Base-by-base conservation (phyloP, 92 coral and sea anemone species). In the Palythoa heliodiscus region DNA sequence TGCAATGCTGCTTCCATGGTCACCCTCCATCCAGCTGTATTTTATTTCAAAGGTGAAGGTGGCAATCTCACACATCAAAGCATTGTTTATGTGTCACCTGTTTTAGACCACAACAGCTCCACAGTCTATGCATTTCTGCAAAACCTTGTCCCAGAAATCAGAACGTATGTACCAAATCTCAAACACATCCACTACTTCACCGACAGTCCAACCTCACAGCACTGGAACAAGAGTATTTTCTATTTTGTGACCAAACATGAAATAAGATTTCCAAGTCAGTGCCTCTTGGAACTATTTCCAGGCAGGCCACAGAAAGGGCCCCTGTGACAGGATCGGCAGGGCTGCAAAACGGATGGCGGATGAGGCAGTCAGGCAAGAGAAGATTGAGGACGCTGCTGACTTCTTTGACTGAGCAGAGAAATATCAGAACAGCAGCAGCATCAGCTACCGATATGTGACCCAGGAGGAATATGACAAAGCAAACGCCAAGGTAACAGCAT, bases 1-100 rank as follows among this genome's bases (percentile, higher is more conserved):
- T 91, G 91, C 88, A 85, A 91, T 48, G 79, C 89, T 4, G 23
- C 48, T 70, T 75, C 87, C 23, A 90, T 90, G 93, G 93, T 87
- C 24, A 90, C 86, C 11, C 90, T 87, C 22, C 88, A 87, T 71
- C 90, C 93, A 17, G 89, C 60, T 22, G 91, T 91, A 40, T 86
- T 86, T 2, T 90, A 87, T 23, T 91, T 58, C 52, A 52, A 23
- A 10, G 70, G 53, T 29, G 82, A 58, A 24, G 69, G 63, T 43
- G 73, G 67, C 16, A n/a, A 61, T 29, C n/a, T 91, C 10, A 16
- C 37, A 25, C 89, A 90, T 77, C 58, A 80, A 67, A 91, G 93
- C 82, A 82, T 17, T 13, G 93, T 91, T 15, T 91, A 61, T 60
- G 58, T 86, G 6, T 86, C 92, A 17, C 89, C 69, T 52, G 77